Evolutionary conservation across 2,888 invertebrate species (phyloP).

Genomic region (Pandemis cinnamomeana): DNA sequence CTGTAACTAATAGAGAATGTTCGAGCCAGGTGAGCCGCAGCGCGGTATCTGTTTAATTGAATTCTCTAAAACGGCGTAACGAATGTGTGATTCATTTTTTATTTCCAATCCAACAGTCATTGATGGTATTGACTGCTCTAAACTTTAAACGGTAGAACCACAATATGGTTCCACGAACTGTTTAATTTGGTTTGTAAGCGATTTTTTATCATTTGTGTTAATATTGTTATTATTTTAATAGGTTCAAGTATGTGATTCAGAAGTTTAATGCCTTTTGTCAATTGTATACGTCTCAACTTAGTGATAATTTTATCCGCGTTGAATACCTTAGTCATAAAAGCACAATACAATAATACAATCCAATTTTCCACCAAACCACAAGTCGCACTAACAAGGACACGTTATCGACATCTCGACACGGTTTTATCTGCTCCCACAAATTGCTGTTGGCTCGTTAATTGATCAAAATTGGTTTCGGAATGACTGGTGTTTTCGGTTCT

Average conservation of each 20-base stretch:
- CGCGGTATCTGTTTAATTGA: conserved; percentile 57
- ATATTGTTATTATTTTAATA: not conserved
- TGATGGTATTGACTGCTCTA: conserved; percentile 27
- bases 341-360: conserved; percentile 21
- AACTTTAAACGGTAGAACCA: conserved; percentile 27
- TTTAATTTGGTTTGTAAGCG: not conserved
- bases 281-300: not conserved
- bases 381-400: conserved; percentile 67
- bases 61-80: conserved; percentile 56
- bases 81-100: conserved; percentile 52
- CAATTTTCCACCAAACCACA: conserved; percentile 36
- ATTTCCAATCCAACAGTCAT: conserved; percentile 40
- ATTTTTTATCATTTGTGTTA: conserved; percentile 4
- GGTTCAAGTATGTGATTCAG: conserved; percentile 1
- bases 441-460: conserved; percentile 77
- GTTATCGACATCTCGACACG: conserved; percentile 72
- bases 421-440: conserved; percentile 69
- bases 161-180: conserved; percentile 14
- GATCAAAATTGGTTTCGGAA: conserved; percentile 69
- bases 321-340: not conserved
- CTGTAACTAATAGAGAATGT: conserved; percentile 59
- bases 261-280: not conserved
- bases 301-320: not conserved
- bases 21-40: conserved; percentile 50
- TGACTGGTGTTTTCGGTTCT: conserved; percentile 76